Evolutionary conservation across 2,797 vertebrate species (phyloP).

Genomic region (Neomorphus geoffroyi): DNA sequence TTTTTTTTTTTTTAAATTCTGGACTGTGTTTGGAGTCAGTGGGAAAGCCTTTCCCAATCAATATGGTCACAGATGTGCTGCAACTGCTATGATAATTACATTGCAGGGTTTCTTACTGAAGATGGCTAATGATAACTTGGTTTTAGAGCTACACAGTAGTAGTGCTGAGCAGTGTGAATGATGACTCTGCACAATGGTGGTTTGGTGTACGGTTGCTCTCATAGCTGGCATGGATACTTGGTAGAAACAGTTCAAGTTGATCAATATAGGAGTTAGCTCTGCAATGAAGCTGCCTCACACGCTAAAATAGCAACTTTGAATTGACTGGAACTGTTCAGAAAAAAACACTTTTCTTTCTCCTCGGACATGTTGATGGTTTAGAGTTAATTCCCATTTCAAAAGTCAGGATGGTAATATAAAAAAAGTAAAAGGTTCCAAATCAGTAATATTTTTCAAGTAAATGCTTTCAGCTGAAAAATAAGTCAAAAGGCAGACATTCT

Average conservation of each 20-base stretch:
- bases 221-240: background rate
- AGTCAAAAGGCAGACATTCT: background rate
- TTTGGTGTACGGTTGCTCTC: background rate
- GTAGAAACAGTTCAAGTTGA: background rate
- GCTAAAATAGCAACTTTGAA: background rate
- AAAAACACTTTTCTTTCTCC: background rate
- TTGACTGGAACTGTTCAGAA: background rate
- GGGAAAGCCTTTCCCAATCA: background rate
- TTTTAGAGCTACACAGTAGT: background rate
- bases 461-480: background rate
- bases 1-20: background rate
- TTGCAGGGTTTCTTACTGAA: background rate
- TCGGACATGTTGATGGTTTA: background rate
- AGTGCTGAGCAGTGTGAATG: fast-evolving
- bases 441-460: background rate
- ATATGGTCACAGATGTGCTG: background rate
- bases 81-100: background rate
- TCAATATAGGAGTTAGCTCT: background rate
- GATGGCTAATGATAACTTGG: background rate
- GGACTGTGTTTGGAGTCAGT: background rate
- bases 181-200: fast-evolving
- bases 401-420: background rate
- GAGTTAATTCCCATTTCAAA: background rate
- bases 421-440: background rate
- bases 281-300: background rate